These are phyloP conservation scores for Pseudolaguvia tuberculata DNA, from an alignment of 2,113 vertebrate genomes.

Conservation along the genomic window DNA sequence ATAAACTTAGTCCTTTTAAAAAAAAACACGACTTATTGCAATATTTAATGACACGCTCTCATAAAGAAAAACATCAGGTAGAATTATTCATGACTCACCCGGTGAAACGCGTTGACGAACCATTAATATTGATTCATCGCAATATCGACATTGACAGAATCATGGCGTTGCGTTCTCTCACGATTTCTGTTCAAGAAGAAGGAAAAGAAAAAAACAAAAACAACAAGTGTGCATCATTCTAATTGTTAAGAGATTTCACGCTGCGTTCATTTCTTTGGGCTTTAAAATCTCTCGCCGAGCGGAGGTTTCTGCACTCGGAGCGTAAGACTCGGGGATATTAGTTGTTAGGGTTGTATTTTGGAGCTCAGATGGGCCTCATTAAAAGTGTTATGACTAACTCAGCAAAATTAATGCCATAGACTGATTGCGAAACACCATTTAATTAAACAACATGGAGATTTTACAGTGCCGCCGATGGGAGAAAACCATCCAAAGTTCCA, in stretches of 20 bases:
- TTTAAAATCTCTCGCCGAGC: conserved; percentile 40
- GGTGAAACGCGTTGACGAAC: conserved; percentile 7
- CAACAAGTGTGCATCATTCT: conserved; percentile 19
- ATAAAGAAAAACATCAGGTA: conserved; percentile 28
- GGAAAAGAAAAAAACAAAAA: background rate
- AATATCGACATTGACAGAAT: conserved; percentile 19
- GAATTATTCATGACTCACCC: conserved; percentile 25
- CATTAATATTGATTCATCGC: conserved; percentile 25
- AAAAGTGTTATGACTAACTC: conserved; percentile 42
- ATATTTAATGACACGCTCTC: conserved; percentile 33
- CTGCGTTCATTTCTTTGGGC: conserved; percentile 21
- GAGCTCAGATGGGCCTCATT: conserved; percentile 40
- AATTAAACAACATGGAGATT: conserved; percentile 35
- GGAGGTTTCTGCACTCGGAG: conserved; percentile 26
- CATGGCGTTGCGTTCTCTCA: background rate
- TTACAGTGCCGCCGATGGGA: conserved; percentile 35
- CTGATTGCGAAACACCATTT: conserved; percentile 41
- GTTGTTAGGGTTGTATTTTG: conserved; percentile 24
- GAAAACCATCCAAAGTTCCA: conserved; percentile 24
- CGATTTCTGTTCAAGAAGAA: no score
- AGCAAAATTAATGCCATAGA: conserved; percentile 41
- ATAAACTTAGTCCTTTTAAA: background rate
- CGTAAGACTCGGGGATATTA: conserved; percentile 34
- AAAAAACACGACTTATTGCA: conserved; percentile 21
- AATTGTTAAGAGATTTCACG: conserved; percentile 38